phyloP scores from a whole-genome alignment of 2,888 invertebrate genomes.

The Altica lythri region DNA sequence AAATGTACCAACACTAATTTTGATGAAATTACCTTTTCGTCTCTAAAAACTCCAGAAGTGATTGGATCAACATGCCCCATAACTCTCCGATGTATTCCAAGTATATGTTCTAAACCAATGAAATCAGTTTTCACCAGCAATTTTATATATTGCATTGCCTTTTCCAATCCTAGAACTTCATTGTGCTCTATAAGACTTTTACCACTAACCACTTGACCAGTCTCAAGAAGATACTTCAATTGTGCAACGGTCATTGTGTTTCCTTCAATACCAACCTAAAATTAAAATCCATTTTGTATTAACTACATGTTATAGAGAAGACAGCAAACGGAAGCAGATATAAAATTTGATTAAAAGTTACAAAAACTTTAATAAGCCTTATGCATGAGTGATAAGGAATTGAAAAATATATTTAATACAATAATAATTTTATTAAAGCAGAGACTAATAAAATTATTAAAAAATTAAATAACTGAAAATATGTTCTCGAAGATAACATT shows the following conservation, averaged over 20 bases:
- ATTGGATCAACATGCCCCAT: conserved; percentile 94
- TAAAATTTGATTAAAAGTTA: no score
- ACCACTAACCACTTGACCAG: conserved; percentile 81
- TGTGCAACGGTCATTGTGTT: conserved; percentile 95
- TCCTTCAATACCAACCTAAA: conserved; percentile 85
- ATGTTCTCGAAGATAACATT: no score
- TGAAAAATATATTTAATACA: no score
- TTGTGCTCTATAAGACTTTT: conserved; percentile 97
- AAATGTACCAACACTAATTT: neutral
- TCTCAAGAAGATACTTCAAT: conserved; percentile 90
- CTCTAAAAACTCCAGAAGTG: conserved; percentile 85
- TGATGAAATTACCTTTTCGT: conserved; percentile 65
- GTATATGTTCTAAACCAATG: conserved; percentile 82
- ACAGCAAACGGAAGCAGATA: no score
- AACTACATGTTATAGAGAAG: no score
- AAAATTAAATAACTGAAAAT: conserved; percentile 5
- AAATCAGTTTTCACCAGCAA: conserved; percentile 76
- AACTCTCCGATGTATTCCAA: conserved; percentile 91
- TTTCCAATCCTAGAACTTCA: conserved; percentile 92
- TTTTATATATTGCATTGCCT: conserved; percentile 92
- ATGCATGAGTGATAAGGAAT: no score
- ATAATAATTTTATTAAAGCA: no score
- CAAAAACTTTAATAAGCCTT: no score
- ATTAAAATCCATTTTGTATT: no score
- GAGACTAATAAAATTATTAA: no score